Evolutionary conservation across 2,113 vertebrate genomes (phyloP).

Genomic region (Hemiprocne comata): DNA sequence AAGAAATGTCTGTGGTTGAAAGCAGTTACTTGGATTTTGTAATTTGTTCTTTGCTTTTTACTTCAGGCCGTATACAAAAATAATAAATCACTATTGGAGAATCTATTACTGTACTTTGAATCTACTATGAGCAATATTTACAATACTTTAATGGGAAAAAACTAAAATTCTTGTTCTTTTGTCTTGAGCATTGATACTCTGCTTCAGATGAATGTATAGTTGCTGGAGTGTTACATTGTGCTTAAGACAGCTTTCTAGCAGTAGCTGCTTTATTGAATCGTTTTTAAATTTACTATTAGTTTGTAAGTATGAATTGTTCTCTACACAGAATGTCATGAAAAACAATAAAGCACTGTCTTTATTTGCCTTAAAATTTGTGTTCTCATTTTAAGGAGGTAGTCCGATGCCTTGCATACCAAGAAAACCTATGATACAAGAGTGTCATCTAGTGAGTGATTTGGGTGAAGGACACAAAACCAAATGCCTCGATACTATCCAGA

Average conservation of each 20-base stretch:
- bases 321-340: not conserved
- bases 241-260: not conserved
- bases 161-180: not conserved
- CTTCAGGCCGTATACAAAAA: not conserved
- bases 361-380: not conserved
- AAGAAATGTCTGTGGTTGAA: not conserved
- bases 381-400: not conserved
- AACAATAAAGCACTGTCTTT: not conserved
- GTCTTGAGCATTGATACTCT: not conserved
- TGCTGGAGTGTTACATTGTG: not conserved
- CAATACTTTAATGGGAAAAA: not conserved
- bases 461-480: not conserved
- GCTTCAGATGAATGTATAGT: not conserved
- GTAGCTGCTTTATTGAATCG: not conserved
- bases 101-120: not conserved
- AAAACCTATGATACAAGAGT: constrained; percentile 41
- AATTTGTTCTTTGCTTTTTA: not conserved
- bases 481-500: not conserved
- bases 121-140: not conserved
- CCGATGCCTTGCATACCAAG: not conserved
- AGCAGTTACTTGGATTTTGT: not conserved
- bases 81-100: not conserved
- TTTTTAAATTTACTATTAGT: not conserved
- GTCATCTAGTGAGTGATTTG: constrained; percentile 72
- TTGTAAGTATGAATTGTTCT: not conserved